Evolutionary conservation across 2,797 vertebrate genomes (phyloP).

Genomic region (Microchirus variegatus): DNA sequence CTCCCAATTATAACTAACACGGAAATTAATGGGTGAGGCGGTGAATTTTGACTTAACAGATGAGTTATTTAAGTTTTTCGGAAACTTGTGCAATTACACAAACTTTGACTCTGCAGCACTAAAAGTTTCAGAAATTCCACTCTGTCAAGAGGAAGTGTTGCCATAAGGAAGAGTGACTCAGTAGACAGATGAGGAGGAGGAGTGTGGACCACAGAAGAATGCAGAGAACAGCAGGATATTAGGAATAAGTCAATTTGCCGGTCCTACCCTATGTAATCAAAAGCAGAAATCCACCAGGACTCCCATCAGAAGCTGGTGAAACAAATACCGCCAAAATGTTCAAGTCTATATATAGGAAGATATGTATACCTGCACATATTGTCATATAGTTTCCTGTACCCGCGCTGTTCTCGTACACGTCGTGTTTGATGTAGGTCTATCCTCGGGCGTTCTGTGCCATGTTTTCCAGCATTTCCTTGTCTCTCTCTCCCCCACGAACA

Average conservation of each 20-base stretch:
- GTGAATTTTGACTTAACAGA: no score
- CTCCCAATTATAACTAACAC: constrained; percentile 3
- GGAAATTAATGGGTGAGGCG: no score
- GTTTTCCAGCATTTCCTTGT: not conserved
- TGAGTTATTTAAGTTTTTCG: no score
- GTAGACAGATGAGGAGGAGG: not conserved
- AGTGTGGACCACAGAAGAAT: not conserved
- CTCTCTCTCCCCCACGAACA: constrained; percentile 12
- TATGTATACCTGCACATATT: no score
- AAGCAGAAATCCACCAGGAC: constrained; percentile 2
- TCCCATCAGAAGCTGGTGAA: not conserved
- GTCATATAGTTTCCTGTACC: no score
- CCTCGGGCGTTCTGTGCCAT: no score
- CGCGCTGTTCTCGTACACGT: no score
- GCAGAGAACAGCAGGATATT: not conserved
- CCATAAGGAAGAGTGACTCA: not conserved
- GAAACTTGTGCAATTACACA: no score
- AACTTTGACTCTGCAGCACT: no score
- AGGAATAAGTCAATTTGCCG: not conserved
- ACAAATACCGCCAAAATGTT: not conserved
- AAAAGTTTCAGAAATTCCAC: no score
- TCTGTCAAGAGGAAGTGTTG: not conserved
- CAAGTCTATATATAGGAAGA: no score
- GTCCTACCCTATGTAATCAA: not conserved
- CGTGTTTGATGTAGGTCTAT: no score